Conservation (phyloP, 2,113 vertebrate species). For the Columba janthina region DNA sequence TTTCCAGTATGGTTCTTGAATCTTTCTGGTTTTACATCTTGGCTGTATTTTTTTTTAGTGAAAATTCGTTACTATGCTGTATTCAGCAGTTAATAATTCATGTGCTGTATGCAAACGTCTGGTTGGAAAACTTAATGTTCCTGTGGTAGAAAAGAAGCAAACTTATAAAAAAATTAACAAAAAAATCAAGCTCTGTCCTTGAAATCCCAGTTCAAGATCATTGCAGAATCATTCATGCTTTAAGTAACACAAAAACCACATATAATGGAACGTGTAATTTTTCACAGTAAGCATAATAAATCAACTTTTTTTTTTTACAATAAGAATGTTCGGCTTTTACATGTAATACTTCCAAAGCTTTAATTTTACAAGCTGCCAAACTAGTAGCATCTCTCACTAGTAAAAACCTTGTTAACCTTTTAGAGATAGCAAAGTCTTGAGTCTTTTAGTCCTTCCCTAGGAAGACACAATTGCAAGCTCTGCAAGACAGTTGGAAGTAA, state of each 20-base stretch:
- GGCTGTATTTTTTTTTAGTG: neutral
- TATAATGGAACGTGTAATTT: constrained; percentile 13
- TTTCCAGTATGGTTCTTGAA: neutral
- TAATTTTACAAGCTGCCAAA: neutral
- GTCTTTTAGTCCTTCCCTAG: neutral
- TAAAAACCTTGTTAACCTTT: neutral
- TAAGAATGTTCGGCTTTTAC: neutral
- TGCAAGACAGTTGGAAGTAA: neutral
- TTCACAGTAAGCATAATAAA: constrained; percentile 49
- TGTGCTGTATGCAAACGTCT: neutral
- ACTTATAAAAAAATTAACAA: constrained; percentile 47
- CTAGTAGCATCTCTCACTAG: neutral
- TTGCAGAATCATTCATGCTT: constrained; percentile 50
- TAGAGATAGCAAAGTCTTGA: neutral
- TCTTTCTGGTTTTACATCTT: neutral
- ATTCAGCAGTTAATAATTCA: constrained; percentile 47
- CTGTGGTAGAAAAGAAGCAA: constrained; percentile 8
- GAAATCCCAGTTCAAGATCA: constrained; percentile 41
- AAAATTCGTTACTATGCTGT: neutral
- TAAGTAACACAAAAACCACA: constrained; percentile 51
- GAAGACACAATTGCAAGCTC: neutral
- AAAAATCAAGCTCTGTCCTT: constrained; percentile 38
- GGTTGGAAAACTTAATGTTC: constrained; percentile 12
- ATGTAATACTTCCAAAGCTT: neutral
- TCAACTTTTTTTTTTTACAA: neutral